Evolutionary conservation across 1,140 invertebrate genomes (phyloP).

Genomic region (Pinna nobilis): DNA sequence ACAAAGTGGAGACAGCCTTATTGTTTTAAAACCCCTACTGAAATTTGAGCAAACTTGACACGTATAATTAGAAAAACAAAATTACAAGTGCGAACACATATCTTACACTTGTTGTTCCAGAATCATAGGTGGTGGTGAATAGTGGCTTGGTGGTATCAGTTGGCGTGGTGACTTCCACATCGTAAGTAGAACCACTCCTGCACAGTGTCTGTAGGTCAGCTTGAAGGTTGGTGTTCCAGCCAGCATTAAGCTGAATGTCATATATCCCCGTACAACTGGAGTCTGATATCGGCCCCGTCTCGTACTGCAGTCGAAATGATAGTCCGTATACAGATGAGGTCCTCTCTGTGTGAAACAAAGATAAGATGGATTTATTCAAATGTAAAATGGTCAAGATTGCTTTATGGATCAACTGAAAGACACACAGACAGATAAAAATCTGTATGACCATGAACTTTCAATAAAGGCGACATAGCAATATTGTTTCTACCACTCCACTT

Average conservation of each 20-base stretch:
- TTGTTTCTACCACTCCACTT: no score
- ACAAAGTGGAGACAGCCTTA: background rate
- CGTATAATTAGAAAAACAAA: no score
- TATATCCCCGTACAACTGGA: slow-evolving; percentile 3
- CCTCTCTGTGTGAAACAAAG: background rate
- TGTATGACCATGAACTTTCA: no score
- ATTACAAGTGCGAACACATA: no score
- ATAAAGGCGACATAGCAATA: no score
- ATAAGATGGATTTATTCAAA: background rate
- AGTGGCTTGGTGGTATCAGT: background rate
- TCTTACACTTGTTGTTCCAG: background rate
- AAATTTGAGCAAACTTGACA: background rate
- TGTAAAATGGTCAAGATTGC: no score
- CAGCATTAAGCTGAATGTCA: slow-evolving; percentile 6
- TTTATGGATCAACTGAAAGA: no score
- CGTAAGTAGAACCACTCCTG: background rate
- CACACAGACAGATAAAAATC: no score
- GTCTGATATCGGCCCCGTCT: background rate
- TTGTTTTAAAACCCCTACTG: background rate
- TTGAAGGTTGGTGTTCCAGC: slow-evolving; percentile 13
- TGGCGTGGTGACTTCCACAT: background rate
- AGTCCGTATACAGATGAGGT: slow-evolving; percentile 14
- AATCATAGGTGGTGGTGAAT: background rate
- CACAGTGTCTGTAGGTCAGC: slow-evolving; percentile 19
- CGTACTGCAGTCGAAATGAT: slow-evolving; percentile 4